phyloP scores from a whole-genome alignment of 2,113 vertebrate genomes.

The Chaenocephalus aceratus region DNA sequence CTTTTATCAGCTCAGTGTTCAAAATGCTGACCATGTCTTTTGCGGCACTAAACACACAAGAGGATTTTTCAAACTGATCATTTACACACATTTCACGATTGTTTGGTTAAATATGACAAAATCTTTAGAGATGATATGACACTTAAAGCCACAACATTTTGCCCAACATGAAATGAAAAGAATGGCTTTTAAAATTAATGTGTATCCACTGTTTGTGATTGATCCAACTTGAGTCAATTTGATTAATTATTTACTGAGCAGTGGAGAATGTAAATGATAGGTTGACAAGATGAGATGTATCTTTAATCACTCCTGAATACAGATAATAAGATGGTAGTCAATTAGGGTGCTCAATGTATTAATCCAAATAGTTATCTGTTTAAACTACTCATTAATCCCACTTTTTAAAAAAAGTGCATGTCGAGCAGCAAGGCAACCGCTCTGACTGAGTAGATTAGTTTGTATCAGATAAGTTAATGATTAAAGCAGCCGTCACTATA shows the following conservation, averaged over 20 bases:
- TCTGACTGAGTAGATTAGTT: neutral
- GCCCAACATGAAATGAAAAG: neutral
- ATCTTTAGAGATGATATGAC: neutral
- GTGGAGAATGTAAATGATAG: neutral
- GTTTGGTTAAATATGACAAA: neutral
- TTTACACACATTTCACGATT: neutral
- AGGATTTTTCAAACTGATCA: neutral
- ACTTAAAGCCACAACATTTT: neutral
- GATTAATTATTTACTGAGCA: neutral
- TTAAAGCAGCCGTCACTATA: neutral
- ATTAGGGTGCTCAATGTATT: neutral
- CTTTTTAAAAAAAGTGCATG: neutral
- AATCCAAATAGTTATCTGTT: neutral
- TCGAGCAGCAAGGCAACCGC: neutral
- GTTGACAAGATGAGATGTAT: neutral
- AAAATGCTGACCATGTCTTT: neutral
- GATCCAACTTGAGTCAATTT: neutral
- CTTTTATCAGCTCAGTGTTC: neutral
- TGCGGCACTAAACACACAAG: neutral
- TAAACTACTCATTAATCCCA: neutral
- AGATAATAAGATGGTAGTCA: neutral
- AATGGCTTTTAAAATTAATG: neutral
- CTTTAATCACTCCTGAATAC: slow-evolving; percentile 12
- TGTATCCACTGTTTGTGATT: neutral
- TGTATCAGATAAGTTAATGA: neutral